Conservation (phyloP, 2,113 vertebrate genomes). For the Heloderma charlesbogerti region DNA sequence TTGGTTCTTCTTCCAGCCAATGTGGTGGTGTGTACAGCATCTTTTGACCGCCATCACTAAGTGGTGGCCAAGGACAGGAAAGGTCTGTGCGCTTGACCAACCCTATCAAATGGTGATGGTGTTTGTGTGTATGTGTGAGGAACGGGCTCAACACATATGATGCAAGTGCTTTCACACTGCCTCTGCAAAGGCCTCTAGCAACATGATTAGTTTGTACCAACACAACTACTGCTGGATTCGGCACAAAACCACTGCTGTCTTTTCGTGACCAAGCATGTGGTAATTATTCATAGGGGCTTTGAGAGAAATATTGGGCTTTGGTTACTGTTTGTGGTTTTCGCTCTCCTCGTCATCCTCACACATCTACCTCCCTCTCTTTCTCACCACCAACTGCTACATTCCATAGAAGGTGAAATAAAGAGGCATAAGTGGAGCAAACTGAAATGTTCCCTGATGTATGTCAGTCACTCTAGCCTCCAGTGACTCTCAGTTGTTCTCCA, state of each 20-base stretch:
- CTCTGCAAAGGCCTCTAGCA: background rate
- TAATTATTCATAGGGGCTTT: background rate
- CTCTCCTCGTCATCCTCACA: background rate
- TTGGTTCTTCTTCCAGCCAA: background rate
- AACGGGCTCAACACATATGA: background rate
- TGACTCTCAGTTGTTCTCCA: background rate
- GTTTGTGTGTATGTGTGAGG: background rate
- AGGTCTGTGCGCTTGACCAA: background rate
- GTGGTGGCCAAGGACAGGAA: background rate
- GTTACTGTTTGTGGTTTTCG: too few relatives aligned
- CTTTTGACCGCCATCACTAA: background rate
- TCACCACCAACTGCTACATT: background rate
- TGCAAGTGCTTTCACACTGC: background rate
- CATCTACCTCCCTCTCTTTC: too few relatives aligned
- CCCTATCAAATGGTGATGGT: background rate
- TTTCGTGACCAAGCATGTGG: background rate
- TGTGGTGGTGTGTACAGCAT: background rate
- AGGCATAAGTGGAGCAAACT: background rate
- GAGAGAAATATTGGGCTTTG: background rate
- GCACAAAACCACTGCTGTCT: background rate
- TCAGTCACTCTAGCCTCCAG: background rate
- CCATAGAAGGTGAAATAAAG: background rate
- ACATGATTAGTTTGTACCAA: background rate
- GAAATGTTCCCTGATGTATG: background rate
- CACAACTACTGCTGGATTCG: background rate